These are phyloP conservation scores for Ormia ochracea DNA, from an alignment of 2,888 invertebrate genomes.

Conservation along the genomic window DNA sequence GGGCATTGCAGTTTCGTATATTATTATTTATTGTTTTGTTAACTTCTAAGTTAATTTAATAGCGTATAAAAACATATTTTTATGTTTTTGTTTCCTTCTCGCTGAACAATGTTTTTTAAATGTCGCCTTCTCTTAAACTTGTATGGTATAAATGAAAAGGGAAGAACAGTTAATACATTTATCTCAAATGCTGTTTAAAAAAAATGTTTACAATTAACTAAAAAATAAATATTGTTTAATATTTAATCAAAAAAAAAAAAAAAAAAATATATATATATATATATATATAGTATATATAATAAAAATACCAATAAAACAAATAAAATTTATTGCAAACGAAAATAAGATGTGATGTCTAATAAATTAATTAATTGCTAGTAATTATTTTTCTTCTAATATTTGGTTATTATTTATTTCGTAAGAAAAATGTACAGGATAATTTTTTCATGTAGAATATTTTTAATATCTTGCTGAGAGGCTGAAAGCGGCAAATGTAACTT, in stretches of 20 bases:
- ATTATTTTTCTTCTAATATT: neutral
- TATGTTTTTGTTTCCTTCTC: neutral
- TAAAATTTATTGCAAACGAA: conserved; percentile 23
- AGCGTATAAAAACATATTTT: conserved; percentile 18
- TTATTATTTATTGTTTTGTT: too few species aligned
- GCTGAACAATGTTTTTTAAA: neutral
- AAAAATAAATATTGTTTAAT: too few species aligned
- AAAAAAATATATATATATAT: too few species aligned
- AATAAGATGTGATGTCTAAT: conserved; percentile 23
- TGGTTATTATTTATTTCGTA: too few species aligned
- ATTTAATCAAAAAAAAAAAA: too few species aligned
- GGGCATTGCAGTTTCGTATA: neutral
- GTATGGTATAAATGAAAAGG: neutral
- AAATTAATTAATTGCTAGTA: too few species aligned
- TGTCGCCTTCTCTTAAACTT: neutral
- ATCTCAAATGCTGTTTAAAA: neutral
- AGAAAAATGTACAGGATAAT: too few species aligned
- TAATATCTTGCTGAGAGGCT: too few species aligned
- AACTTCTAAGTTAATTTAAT: neutral
- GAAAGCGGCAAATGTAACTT: too few species aligned
- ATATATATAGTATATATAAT: neutral
- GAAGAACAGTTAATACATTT: neutral
- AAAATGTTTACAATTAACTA: neutral
- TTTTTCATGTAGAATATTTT: too few species aligned
- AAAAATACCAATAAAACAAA: conserved; percentile 11